These are phyloP conservation scores for Zaprionus gabonicus DNA, from an alignment of 1,140 invertebrate species.

Conservation along the genomic window DNA sequence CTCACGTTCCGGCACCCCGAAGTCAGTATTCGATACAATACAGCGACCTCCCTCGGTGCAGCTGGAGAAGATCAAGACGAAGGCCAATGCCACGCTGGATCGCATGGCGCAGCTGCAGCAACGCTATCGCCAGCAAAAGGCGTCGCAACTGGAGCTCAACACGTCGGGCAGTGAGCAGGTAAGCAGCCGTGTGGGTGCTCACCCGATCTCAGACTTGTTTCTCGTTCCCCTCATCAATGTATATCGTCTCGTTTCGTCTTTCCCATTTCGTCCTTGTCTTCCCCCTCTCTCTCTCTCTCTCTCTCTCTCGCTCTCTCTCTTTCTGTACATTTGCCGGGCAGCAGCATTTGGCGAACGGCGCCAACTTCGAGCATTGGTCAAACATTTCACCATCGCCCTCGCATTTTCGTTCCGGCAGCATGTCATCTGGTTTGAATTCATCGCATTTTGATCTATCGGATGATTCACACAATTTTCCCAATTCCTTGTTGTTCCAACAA, in stretches of 20 bases:
- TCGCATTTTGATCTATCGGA: constrained; percentile 82
- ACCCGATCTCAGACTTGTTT: constrained; percentile 32
- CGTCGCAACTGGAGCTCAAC: constrained; percentile 72
- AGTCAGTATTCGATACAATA: constrained; percentile 81
- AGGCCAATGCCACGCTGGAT: constrained; percentile 80
- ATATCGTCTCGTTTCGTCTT: constrained; percentile 26
- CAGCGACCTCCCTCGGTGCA: constrained; percentile 79
- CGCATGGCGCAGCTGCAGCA: constrained; percentile 86
- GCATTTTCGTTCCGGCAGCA: constrained; percentile 85
- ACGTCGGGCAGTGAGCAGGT: constrained; percentile 84
- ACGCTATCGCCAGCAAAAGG: constrained; percentile 88
- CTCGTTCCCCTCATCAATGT: constrained; percentile 29
- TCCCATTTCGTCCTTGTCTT: constrained; percentile 42
- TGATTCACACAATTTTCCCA: constrained; percentile 80
- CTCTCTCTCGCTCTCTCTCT: constrained; percentile 44
- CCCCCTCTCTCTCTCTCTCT: constrained; percentile 64
- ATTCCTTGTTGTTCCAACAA: constrained; percentile 77
- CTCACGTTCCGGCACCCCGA: constrained; percentile 78
- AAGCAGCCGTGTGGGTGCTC: constrained; percentile 20
- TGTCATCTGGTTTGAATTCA: constrained; percentile 85
- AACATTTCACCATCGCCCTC: constrained; percentile 83
- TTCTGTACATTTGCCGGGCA: constrained; percentile 52
- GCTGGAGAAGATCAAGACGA: constrained; percentile 83
- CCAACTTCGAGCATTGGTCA: constrained; percentile 83
- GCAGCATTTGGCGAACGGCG: constrained; percentile 68